Conservation (phyloP, 2,113 vertebrate species). For the Muscicapa adusta region DNA sequence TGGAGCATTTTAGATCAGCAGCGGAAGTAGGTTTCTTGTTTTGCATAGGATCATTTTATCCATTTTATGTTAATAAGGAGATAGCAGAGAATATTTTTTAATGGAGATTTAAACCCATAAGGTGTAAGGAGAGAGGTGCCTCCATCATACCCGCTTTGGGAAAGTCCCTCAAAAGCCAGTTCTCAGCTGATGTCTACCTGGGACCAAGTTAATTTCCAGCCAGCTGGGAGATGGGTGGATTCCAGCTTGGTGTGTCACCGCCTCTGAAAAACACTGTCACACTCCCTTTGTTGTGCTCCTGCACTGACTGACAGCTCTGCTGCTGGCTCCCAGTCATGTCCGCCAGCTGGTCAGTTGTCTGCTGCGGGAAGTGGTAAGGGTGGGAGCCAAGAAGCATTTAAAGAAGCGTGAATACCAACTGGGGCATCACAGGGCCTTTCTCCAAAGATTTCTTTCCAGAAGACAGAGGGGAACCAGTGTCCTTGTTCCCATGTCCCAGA, state of each 20-base stretch:
- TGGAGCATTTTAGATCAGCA: not conserved
- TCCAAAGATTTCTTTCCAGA: not conserved
- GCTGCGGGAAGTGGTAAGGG: not conserved
- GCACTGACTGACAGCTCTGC: not conserved
- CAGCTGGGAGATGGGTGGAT: not conserved
- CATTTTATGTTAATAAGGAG: not conserved
- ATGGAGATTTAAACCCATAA: not conserved
- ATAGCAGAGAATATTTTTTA: not conserved
- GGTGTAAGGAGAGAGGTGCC: not conserved
- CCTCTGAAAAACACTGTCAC: not conserved
- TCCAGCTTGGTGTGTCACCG: not conserved
- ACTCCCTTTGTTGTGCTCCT: not conserved
- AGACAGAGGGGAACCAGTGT: not conserved
- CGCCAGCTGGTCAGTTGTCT: not conserved
- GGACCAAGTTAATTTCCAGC: not conserved
- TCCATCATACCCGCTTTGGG: not conserved
- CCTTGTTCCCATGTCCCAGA: fast-evolving
- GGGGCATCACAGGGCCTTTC: fast-evolving
- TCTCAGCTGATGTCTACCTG: not conserved
- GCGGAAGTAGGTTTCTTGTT: not conserved
- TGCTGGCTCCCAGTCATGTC: not conserved
- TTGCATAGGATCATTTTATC: not conserved
- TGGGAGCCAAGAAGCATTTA: not conserved
- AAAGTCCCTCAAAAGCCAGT: constrained; percentile 15
- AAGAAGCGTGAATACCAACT: not conserved